Evolutionary conservation across 1,140 invertebrate species (phyloP), one percentile per base, ranked within the genome.

Genomic region (Neodiprion virginianus): DNA sequence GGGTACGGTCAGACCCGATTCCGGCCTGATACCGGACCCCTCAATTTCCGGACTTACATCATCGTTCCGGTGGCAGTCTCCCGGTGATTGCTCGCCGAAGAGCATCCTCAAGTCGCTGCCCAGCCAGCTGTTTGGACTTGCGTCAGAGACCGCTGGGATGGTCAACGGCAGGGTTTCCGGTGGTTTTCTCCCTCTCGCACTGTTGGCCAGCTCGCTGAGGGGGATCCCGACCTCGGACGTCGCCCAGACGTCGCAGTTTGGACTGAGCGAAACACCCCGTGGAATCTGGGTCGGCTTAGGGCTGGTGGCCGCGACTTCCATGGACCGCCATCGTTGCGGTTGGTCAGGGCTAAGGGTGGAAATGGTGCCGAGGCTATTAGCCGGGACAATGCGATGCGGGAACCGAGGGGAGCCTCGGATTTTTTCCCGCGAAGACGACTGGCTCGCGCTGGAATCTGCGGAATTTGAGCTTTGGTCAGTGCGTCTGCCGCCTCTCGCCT

Each of bases 341-440:
- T 74, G 76, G 5, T 76, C 47, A 9, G 79, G 66, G 8, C 69
- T 72, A 21, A 80, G 76, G 0, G 79, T 70, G 1, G 84, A 76
- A 53, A 88, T 83, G 7, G 92, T 90, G 7, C 89, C 90, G 9
- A 94, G 82, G 78, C 93, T 93, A 40, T 91, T 90, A 0, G 91
- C 90, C 17, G 93, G 93, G 12, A 93, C 88, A 77, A 94, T 93
- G 70, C 92, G 91, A 82, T 94, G 93, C 1, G 93, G 93, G 82
- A 94, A 94, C 49, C 93, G 88, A 0, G 93, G 93, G 0, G 93
- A 94, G 1, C 93, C 93, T 0, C 85, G 84, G 47, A 85, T 85
- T 47, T 82, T 87, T 61, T 88, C 87, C 10, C 82, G 80, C n/a
- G 86, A 87, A 1, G 85, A 87, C 11, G 79, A 79, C 40, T 86